Percentiles rank a stretch among this genome's conserved stretches.
phyloP scores from a whole-genome alignment of 2,888 invertebrate genomes.

The Monopis laevigella region DNA sequence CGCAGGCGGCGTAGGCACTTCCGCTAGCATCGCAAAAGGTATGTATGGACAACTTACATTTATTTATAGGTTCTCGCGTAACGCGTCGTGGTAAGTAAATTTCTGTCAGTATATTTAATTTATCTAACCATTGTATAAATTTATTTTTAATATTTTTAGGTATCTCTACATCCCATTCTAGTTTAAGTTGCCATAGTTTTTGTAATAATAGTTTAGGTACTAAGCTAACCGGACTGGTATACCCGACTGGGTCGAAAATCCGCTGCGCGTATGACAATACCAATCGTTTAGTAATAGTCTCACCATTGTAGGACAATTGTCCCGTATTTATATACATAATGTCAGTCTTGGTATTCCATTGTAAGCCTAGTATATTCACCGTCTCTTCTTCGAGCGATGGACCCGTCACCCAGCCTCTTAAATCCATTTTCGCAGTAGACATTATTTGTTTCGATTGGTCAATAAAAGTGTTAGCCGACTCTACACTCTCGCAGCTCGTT shows the following conservation, averaged over 20 bases:
- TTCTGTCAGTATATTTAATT: neutral
- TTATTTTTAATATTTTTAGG: neutral
- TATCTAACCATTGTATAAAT: neutral
- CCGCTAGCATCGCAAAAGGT: constrained; percentile 8
- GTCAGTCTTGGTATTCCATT: constrained; percentile 7
- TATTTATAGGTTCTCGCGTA: neutral
- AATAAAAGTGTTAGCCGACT: neutral
- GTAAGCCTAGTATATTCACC: neutral
- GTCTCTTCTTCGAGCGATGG: neutral
- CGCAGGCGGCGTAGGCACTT: constrained; percentile 8
- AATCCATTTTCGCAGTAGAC: neutral
- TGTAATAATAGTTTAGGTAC: constrained; percentile 13
- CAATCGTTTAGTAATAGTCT: constrained; percentile 9
- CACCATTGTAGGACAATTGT: neutral
- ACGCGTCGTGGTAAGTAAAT: constrained; percentile 4
- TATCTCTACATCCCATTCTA: constrained; percentile 5
- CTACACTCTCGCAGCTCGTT: neutral
- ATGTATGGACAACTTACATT: constrained; percentile 1
- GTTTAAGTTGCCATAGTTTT: neutral
- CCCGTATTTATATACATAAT: neutral
- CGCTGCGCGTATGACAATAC: constrained; percentile 9
- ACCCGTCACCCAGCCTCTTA: constrained; percentile 4
- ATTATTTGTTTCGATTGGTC: neutral
- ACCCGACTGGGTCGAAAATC: constrained; percentile 13
- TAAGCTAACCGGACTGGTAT: constrained; percentile 6